A percentile compares a stretch with the other conserved stretches of the same genome.
These are phyloP conservation scores for Acanthochromis polyacanthus DNA, from an alignment of 2,113 vertebrate genomes.

Conservation along the genomic window DNA sequence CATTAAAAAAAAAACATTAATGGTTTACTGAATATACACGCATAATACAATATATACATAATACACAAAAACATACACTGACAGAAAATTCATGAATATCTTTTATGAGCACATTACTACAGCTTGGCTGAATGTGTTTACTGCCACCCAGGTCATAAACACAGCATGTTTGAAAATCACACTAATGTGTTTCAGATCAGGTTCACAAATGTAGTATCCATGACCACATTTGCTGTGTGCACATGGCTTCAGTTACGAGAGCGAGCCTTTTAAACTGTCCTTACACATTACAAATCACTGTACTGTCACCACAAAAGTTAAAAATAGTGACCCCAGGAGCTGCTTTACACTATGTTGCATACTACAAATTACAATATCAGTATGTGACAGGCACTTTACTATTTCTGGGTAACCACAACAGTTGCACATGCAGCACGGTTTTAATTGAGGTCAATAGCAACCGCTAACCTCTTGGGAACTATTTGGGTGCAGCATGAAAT, in stretches of 20 bases:
- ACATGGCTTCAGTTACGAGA: constrained; percentile 42
- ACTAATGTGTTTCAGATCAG: constrained; percentile 27
- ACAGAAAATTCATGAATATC: background rate
- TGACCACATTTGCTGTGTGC: constrained; percentile 53
- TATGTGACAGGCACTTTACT: constrained; percentile 38
- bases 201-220: constrained; percentile 41
- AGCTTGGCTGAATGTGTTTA: constrained; percentile 24
- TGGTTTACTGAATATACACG: background rate
- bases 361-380: constrained; percentile 55
- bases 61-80: too few species aligned
- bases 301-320: constrained; percentile 48
- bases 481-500: constrained; percentile 33
- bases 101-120: constrained; percentile 12
- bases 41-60: background rate
- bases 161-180: constrained; percentile 32
- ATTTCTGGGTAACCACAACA: constrained; percentile 55
- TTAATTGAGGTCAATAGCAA: constrained; percentile 39
- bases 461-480: constrained; percentile 23
- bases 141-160: constrained; percentile 28
- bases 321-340: constrained; percentile 50
- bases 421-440: constrained; percentile 43
- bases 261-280: constrained; percentile 25
- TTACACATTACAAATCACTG: constrained; percentile 56
- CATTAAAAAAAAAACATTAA: constrained; percentile 1
- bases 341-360: constrained; percentile 33